Base-by-base conservation (phyloP, 92 coral and sea anemone genomes). In the Pocillopora meandrina region DNA sequence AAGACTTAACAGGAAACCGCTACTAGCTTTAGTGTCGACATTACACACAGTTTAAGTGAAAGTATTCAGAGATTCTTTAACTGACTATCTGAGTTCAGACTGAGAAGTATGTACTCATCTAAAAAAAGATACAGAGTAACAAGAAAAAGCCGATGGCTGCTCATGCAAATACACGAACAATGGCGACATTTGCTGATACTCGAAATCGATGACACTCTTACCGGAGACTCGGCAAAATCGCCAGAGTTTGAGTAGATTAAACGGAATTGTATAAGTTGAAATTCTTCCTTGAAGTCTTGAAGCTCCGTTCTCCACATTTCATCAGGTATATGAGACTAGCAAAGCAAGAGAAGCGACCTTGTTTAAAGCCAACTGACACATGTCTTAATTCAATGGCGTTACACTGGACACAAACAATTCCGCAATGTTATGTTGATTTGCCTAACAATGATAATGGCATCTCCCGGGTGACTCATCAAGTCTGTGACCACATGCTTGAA, bases 161-260 rank as follows among this genome's bases (percentile, higher is more conserved):
- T 31, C 64, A 74, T 73, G 74, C 62, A 83, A 83, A 74, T 31
- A 73, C 62, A 19, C 56, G 19, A 67, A 74, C 70, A 23, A 62
- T 31, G 56, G 79, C 71, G 72, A 64, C 49, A 83, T 73, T 65
- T 83, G 34, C 55, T 55, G 31, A 9, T 61, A 23, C 78, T 73
- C 23, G 72, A 61, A 62, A 19, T 72, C 26, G 26, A 20, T 61
- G 14, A 35, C n/a, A 13, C 17, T 84, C 95, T 90, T 87, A 92
- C 95, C 91, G 89, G 97, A 3, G 97, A 91, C 71, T 93, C 97
- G 34, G 93, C 91, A 62, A 93, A 93, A 68, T 93, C 97, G 19
- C 90, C 95, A 17, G 95, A 85, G 76, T 93, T 91, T 66, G 86
- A 57, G 33, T 93, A 86, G 20, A 84, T 55, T 35, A 93, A 86